Base-by-base conservation (phyloP, 2,888 invertebrate genomes). In the Coleophora flavipennella region DNA sequence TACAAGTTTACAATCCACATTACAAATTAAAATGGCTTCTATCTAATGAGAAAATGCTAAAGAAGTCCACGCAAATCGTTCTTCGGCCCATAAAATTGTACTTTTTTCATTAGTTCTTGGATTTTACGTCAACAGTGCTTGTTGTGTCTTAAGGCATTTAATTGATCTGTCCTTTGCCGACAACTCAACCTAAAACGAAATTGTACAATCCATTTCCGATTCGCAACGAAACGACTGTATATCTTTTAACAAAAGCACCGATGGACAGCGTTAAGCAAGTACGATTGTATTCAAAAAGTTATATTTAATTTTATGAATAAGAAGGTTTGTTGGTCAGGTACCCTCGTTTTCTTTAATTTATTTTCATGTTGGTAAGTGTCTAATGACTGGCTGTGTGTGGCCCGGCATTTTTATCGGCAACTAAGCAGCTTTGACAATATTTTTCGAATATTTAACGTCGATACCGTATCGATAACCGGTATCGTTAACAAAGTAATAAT, bases 281-380 rank as follows among this genome's bases (percentile, higher is more conserved):
- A 38, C 35, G 25, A 44, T 33, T 35, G 35, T 46, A 49, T 50
- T 60, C 50, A 57, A 51, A 57, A 55, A 50, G 52, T 50, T 57
- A 50, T 48, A 49, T 50, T 3, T 20, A 20, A 4, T 4, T 29
- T 2, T 29, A 51, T 54, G 49, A 56, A 62, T 63, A 66, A 66
- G 73, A 72, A 66, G 67, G 73, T 70, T 66, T 63, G 66, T 63
- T 57, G 67, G 64, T 65, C 67, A 67, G 74, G 77, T 74, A 76
- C 76, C 76, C 80, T 81, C 76, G 79, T 83, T 78, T 77, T 68
- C 66, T 78, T 80, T 78, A 78, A 81, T 83, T 84, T 84, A 83
- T 83, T 80, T 81, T 79, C 67, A 70, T 69, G 3, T 58, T 53
- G 68, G 69, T 73, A 80, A 80, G 83, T 81, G 83, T 83, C 81